Conservation (phyloP, 2,113 vertebrate genomes). For the Leptosomus discolor region DNA sequence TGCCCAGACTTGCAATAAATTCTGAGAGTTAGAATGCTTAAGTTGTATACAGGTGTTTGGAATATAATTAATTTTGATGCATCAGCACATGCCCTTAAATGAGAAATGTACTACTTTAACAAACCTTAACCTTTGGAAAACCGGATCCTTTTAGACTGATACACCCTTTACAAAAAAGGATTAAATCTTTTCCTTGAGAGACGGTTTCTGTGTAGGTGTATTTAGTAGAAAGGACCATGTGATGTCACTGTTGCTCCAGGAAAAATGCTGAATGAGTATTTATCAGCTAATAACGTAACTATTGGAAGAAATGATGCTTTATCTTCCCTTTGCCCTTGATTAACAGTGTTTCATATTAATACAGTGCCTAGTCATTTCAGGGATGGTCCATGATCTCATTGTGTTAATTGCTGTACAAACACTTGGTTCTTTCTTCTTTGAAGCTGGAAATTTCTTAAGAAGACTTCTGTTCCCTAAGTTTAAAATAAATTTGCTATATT, state of each 20-base stretch:
- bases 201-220: background rate
- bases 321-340: background rate
- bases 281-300: background rate
- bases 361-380: background rate
- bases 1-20: background rate
- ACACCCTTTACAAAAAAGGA: background rate
- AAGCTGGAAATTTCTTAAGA: background rate
- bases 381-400: background rate
- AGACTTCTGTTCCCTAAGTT: background rate
- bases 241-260: constrained; percentile 74
- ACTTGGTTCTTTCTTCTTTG: background rate
- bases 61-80: background rate
- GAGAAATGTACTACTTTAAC: background rate
- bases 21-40: background rate
- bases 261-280: background rate
- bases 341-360: background rate
- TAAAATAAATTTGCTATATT: background rate
- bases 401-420: background rate
- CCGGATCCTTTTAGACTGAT: background rate
- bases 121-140: background rate
- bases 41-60: background rate
- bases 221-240: constrained; percentile 51
- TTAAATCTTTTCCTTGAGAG: background rate
- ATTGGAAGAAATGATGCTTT: background rate
- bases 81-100: background rate